Percentiles rank a stretch among this genome's conserved stretches.
Evolutionary conservation across 2,797 vertebrate species (phyloP).

Genomic region (Hypotaenidia philippensis): DNA sequence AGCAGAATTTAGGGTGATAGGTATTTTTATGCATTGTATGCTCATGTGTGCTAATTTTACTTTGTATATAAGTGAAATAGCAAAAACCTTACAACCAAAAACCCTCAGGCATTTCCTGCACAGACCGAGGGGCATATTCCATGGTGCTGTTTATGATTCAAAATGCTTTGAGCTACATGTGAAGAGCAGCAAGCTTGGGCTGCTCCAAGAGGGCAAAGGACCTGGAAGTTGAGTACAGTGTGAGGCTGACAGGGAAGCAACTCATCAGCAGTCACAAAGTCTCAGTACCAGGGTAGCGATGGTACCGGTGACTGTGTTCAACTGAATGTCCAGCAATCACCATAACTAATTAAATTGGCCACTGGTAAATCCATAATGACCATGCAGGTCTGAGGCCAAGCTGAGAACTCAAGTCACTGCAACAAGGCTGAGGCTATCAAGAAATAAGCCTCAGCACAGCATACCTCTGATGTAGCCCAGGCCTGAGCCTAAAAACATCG

Average conservation of each 20-base stretch:
- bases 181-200: background rate
- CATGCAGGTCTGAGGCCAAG: background rate
- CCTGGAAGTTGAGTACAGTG: background rate
- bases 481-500: background rate
- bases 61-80: background rate
- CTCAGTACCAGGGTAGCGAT: fast-evolving
- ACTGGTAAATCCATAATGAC: background rate
- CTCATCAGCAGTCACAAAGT: background rate
- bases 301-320: background rate
- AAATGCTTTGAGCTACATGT: background rate
- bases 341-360: too few relatives aligned
- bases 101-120: background rate
- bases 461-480: background rate
- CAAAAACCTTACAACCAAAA: fast-evolving
- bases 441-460: background rate
- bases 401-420: background rate
- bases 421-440: background rate
- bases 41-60: background rate
- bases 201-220: background rate
- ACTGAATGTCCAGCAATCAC: background rate
- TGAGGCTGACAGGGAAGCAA: background rate
- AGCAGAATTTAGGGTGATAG: background rate
- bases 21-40: background rate
- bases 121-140: background rate
- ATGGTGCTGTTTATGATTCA: background rate